A percentile compares a stretch with the other conserved stretches of the same genome.
Conservation (phyloP, 2,888 invertebrate genomes). For the Pemphredon lugubris region DNA sequence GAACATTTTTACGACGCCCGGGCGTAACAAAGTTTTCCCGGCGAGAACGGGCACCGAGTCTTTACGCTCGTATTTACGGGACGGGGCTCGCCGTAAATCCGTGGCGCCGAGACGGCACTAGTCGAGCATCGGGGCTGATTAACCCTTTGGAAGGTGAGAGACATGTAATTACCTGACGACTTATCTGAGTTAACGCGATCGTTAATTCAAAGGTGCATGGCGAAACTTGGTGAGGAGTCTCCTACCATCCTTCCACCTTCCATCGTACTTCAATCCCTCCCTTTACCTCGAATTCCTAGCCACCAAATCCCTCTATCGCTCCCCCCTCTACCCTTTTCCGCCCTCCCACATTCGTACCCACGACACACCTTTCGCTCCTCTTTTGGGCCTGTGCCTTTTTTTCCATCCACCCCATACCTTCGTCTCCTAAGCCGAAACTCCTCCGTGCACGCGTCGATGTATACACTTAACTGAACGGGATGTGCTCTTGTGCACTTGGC, state of each 20-base stretch:
- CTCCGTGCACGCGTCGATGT: slow-evolving; percentile 14
- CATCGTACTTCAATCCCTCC: background rate
- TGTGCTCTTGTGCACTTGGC: slow-evolving; percentile 64
- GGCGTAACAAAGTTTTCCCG: slow-evolving; percentile 26
- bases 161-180: slow-evolving; percentile 71
- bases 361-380: slow-evolving; percentile 1
- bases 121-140: slow-evolving; percentile 67
- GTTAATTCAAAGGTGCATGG: slow-evolving; percentile 65
- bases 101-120: slow-evolving; percentile 29
- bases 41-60: background rate
- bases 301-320: background rate
- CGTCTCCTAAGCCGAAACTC: background rate
- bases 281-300: background rate
- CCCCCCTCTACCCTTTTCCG: background rate
- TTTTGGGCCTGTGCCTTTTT: background rate
- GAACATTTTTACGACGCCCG: slow-evolving; percentile 33
- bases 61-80: slow-evolving; percentile 36
- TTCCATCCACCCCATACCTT: background rate
- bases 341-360: background rate
- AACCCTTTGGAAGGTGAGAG: slow-evolving; percentile 69
- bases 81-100: slow-evolving; percentile 37
- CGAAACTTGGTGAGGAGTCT: slow-evolving; percentile 41
- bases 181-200: slow-evolving; percentile 65
- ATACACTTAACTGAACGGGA: slow-evolving; percentile 50
- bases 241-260: background rate